Evolutionary conservation across 2,797 vertebrate genomes (phyloP).

Genomic region (Propithecus perrieri): DNA sequence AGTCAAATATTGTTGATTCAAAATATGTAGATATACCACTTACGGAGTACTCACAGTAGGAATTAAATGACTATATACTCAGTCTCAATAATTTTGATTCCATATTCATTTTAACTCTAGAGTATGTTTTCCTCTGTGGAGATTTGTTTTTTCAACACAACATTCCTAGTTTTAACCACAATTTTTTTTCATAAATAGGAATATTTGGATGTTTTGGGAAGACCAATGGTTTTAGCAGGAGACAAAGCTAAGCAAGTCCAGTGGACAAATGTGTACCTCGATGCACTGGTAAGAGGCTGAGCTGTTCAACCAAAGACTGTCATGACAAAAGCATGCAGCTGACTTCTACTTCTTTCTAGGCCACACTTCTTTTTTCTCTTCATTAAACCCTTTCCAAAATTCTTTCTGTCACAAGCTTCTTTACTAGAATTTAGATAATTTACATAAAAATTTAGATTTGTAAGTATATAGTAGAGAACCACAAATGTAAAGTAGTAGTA

Average conservation of each 20-base stretch:
- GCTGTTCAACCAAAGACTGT: background rate
- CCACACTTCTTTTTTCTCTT: background rate
- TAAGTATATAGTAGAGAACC: background rate
- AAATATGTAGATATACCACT: background rate
- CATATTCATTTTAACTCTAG: background rate
- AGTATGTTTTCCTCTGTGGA: background rate
- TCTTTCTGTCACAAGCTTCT: background rate
- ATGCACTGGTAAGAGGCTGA: conserved; percentile 92
- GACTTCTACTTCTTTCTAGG: background rate
- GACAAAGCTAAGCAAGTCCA: conserved; percentile 97
- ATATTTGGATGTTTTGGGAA: conserved; percentile 97
- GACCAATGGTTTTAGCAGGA: conserved; percentile 98
- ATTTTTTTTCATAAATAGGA: conserved; percentile 87
- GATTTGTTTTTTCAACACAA: background rate
- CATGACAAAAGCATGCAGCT: background rate
- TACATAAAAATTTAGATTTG: background rate
- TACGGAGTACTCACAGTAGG: background rate
- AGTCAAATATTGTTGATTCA: background rate
- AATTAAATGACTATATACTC: background rate
- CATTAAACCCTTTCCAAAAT: background rate
- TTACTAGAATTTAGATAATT: background rate
- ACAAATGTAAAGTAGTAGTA: background rate
- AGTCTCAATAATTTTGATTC: conserved; percentile 7
- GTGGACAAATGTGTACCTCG: conserved; percentile 99
- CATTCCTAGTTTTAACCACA: background rate